A percentile compares a stretch with the other conserved stretches of the same genome.
These are phyloP conservation scores for Petrosia ficiformis DNA, from an alignment of 37 sponge, comb jelly and placozoan species.

Conservation along the genomic window DNA sequence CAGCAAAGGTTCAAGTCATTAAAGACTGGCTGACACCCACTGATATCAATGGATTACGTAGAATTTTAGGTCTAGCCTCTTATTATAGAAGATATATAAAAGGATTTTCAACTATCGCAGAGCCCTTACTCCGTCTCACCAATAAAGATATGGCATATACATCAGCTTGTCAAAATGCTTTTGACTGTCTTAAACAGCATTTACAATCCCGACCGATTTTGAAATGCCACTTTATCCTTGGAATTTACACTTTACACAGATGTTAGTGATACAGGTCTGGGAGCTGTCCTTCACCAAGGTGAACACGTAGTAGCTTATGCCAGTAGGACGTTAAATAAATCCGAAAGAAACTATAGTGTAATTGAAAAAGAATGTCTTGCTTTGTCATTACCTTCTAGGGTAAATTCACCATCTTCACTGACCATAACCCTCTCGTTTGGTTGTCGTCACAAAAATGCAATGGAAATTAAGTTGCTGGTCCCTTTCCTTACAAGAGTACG, in stretches of 20 bases:
- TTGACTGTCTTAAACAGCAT: slow-evolving; percentile 9
- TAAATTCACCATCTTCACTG: slow-evolving; percentile 18
- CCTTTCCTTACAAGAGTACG: slow-evolving; percentile 25
- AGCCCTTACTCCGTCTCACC: slow-evolving; percentile 6
- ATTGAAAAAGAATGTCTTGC: slow-evolving; percentile 29
- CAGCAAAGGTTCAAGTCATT: slow-evolving; percentile 3
- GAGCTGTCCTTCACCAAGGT: no score
- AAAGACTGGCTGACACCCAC: slow-evolving; percentile 10
- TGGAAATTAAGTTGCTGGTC: slow-evolving; percentile 18
- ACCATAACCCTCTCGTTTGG: slow-evolving; percentile 32
- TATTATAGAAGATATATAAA: slow-evolving; percentile 15
- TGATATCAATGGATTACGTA: not conserved
- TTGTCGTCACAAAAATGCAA: slow-evolving; percentile 35
- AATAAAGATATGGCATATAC: slow-evolving; percentile 3
- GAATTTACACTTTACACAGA: no score
- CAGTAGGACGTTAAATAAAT: not conserved
- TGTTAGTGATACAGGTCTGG: no score
- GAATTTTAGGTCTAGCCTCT: slow-evolving; percentile 10
- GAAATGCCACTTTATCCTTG: not conserved
- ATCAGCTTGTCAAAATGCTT: slow-evolving; percentile 25
- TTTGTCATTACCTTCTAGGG: slow-evolving; percentile 27
- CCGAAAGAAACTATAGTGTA: slow-evolving; percentile 5
- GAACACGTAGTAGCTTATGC: no score
- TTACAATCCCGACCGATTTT: slow-evolving; percentile 19
- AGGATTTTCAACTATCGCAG: slow-evolving; percentile 1